Evolutionary conservation across 2,113 vertebrate genomes (phyloP), one percentile per base, ranked within the genome.

Genomic region (Chaetorhynchus papuensis): DNA sequence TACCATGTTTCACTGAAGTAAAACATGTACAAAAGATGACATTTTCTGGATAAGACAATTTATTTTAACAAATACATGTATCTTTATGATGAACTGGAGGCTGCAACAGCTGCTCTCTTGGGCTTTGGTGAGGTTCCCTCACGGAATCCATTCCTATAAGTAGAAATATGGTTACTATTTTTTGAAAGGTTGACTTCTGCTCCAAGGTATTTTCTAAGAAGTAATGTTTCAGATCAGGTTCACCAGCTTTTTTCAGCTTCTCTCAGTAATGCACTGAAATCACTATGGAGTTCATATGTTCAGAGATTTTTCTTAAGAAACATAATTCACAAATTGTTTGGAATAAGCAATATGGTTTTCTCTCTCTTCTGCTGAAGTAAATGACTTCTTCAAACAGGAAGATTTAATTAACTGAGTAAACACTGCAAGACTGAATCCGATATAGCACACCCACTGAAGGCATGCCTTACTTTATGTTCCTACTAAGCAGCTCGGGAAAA

Each of bases 41-140:
- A 75, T 95, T 97, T 71, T 69, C 61, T 95, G 94, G 75, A 60
- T 61, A 90, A 97, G 88, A 97, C 97, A 96, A 97, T 99, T 99
- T 99, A 99, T 99, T 99, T 98, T 86, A 97, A 97, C 95, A 96
- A 98, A 97, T 94, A 90, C 80, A 74, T 97, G 95, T 97, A 90
- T 96, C 87, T 98, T 99, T 98, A 99, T 41, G 99, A 99, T 89
- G 99, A 99, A 98, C 99, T 99, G 97, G 99, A 99, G 74, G 99
- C 98, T 53, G 99, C 99, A 96, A 99, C 99, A 90, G 99, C 98
- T 83, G 99, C 99, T 75, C 99, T 98, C 95, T 98, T 98, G 96
- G 99, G 99, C 97, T 99, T 99, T 19, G 99, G 99, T 21, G 97
- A 98, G 77, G 99, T 99, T 90, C 99, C 99, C 97, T 99, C 99